Evolutionary conservation across 92 coral and sea anemone species (phyloP).

Genomic region (Epizoanthus stellaris): DNA sequence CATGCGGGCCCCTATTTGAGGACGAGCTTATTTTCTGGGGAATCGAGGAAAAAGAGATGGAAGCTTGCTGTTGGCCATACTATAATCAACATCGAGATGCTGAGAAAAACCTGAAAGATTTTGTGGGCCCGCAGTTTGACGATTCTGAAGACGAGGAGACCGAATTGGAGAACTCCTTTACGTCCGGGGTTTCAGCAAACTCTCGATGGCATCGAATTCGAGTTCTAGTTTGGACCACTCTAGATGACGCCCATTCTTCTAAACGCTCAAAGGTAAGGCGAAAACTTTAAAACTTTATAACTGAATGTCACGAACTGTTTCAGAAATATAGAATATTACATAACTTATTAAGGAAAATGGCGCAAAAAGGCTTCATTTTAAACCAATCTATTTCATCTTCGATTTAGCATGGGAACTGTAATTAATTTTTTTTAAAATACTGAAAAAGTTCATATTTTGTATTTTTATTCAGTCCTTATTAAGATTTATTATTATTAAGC

Average conservation of each 20-base stretch:
- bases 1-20: slow-evolving; percentile 94
- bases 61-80: slow-evolving; percentile 97
- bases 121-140: slow-evolving; percentile 91
- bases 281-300: not conserved
- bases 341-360: not conserved
- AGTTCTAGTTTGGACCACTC: slow-evolving; percentile 81
- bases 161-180: slow-evolving; percentile 45
- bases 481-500: too few relatives aligned
- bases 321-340: too few relatives aligned
- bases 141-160: slow-evolving; percentile 80
- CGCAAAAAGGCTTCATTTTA: not conserved
- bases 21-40: slow-evolving; percentile 97
- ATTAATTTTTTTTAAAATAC: too few relatives aligned
- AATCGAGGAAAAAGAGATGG: slow-evolving; percentile 96
- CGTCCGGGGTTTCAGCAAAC: slow-evolving; percentile 23
- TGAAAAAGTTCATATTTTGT: too few relatives aligned
- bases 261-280: slow-evolving; percentile 79
- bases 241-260: slow-evolving; percentile 92
- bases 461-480: too few relatives aligned
- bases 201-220: slow-evolving; percentile 72
- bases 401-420: too few relatives aligned
- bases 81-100: slow-evolving; percentile 97
- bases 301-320: not conserved
- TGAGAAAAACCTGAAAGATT: slow-evolving; percentile 89
- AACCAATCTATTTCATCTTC: too few relatives aligned